These are phyloP conservation scores for Bombus ignitus DNA, from an alignment of 1,140 invertebrate species.

Conservation along the genomic window DNA sequence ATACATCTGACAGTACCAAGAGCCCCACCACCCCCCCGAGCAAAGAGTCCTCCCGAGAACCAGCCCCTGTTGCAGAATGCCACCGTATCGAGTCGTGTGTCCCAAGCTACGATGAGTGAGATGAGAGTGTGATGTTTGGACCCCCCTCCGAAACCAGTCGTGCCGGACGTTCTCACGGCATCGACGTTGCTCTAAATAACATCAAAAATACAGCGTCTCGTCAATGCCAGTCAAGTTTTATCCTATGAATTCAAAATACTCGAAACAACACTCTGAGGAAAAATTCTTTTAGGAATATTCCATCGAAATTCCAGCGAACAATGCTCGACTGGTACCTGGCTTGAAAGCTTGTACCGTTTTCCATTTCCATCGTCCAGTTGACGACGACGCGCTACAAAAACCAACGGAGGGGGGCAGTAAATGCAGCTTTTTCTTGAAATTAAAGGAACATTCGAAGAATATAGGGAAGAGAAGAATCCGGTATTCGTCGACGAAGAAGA, in stretches of 20 bases:
- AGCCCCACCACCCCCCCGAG: slow-evolving; percentile 84
- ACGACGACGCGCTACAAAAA: slow-evolving; percentile 37
- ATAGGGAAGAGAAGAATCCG: neutral
- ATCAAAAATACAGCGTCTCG: slow-evolving; percentile 28
- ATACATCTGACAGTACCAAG: slow-evolving; percentile 84
- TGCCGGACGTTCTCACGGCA: slow-evolving; percentile 79
- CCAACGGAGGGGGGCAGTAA: slow-evolving; percentile 59
- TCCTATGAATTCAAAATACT: neutral
- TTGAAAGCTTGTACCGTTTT: neutral
- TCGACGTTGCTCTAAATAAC: slow-evolving; percentile 78
- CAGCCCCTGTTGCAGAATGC: slow-evolving; percentile 83
- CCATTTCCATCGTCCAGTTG: slow-evolving; percentile 24
- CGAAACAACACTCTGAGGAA: too few relatives aligned
- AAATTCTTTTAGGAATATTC: too few relatives aligned
- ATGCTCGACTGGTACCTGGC: neutral
- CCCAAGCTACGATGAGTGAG: slow-evolving; percentile 90
- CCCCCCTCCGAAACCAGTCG: slow-evolving; percentile 79
- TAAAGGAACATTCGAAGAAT: slow-evolving; percentile 23
- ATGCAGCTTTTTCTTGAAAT: slow-evolving; percentile 25
- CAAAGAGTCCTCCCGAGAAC: slow-evolving; percentile 84
- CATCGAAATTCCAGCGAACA: neutral
- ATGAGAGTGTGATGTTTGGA: slow-evolving; percentile 92
- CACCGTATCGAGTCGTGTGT: slow-evolving; percentile 83
- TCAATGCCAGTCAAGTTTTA: slow-evolving; percentile 5
- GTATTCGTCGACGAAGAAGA: slow-evolving; percentile 21